Conservation (phyloP, 2,888 invertebrate genomes). For the Nipponacmea schrenckii region DNA sequence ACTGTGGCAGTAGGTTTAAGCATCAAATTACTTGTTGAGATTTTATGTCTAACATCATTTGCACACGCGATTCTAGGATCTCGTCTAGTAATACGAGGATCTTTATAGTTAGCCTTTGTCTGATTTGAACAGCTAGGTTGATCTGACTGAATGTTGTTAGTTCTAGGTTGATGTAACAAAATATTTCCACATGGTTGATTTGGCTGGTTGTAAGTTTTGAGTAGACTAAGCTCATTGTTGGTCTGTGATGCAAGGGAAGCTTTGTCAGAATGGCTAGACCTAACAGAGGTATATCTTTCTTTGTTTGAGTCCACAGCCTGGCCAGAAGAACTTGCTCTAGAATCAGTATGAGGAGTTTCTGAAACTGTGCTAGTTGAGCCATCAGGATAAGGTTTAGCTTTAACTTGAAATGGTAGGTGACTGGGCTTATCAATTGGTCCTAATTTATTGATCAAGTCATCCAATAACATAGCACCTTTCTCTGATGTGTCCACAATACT, state of each 20-base stretch:
- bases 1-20: conserved; percentile 11
- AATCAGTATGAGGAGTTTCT: not conserved
- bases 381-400: not conserved
- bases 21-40: not conserved
- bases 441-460: not conserved
- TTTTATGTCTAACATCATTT: not conserved
- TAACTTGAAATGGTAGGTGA: not conserved
- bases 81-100: not conserved
- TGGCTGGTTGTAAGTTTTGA: not conserved
- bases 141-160: not conserved
- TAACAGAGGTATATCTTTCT: not conserved
- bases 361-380: not conserved
- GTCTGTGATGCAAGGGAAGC: not conserved
- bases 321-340: not conserved
- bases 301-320: too few species aligned
- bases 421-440: not conserved
- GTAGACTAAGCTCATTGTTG: not conserved
- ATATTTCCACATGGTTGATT: not conserved
- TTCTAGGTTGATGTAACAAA: not conserved
- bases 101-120: not conserved
- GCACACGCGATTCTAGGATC: not conserved
- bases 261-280: not conserved
- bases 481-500: not conserved
- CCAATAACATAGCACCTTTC: not conserved
- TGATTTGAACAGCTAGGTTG: not conserved